These are phyloP conservation scores for Synanthedon tipuliformis DNA, from an alignment of 2,888 invertebrate genomes.

Conservation along the genomic window DNA sequence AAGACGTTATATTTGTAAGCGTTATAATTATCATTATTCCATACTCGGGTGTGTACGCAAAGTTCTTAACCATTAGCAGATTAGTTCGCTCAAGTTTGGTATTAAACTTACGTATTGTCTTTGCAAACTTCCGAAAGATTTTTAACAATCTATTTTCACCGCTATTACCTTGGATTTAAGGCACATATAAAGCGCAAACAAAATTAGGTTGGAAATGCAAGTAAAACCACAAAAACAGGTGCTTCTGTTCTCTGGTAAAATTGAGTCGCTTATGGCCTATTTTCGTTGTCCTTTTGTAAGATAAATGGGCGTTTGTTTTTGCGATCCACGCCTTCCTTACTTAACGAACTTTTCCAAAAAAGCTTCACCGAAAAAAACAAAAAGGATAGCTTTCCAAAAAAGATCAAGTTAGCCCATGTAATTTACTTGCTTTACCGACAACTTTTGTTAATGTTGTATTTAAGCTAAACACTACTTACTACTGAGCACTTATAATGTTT, in stretches of 20 bases:
- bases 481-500: too few relatives aligned
- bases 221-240: conserved; percentile 3
- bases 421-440: too few relatives aligned
- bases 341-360: too few relatives aligned
- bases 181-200: neutral
- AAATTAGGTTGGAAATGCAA: neutral
- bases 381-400: too few relatives aligned
- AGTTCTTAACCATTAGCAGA: conserved; percentile 43
- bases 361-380: too few relatives aligned
- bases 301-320: neutral
- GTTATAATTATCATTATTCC: conserved; percentile 27
- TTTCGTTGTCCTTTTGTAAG: neutral
- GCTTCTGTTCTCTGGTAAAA: neutral
- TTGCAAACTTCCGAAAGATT: conserved; percentile 4
- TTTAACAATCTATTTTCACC: neutral
- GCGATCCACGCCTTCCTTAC: neutral
- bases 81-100: conserved; percentile 23
- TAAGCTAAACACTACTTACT: too few relatives aligned
- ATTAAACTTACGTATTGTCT: conserved; percentile 28
- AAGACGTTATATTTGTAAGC: conserved; percentile 4
- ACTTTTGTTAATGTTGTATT: too few relatives aligned
- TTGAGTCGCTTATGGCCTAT: neutral
- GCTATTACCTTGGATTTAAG: neutral
- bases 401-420: too few relatives aligned
- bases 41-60: conserved; percentile 7